These are phyloP conservation scores for Cinclus cinclus DNA, from an alignment of 2,113 vertebrate species.

Conservation along the genomic window DNA sequence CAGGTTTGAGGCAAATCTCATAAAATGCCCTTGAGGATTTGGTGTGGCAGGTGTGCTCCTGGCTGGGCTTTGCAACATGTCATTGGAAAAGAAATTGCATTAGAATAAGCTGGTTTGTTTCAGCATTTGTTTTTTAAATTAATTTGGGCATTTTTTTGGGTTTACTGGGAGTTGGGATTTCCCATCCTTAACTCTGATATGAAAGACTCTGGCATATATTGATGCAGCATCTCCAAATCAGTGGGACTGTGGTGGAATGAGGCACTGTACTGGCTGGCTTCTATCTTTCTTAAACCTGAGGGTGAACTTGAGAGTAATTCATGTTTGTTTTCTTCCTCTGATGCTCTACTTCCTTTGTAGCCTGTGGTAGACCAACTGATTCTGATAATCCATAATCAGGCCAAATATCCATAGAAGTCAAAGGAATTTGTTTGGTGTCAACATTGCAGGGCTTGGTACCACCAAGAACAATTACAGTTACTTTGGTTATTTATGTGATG, in stretches of 20 bases:
- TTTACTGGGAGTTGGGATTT: conserved; percentile 24
- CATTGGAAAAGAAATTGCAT: conserved; percentile 12
- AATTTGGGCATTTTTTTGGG: conserved; percentile 42
- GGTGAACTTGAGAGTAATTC: neutral
- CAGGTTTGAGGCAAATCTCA: neutral
- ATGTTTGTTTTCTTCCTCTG: neutral
- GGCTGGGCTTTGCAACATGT: neutral
- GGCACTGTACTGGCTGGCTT: neutral
- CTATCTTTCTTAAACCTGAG: neutral
- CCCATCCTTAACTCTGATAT: neutral
- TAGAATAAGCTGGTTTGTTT: conserved; percentile 23
- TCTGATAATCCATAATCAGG: neutral
- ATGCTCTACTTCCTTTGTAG: neutral
- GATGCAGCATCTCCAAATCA: neutral
- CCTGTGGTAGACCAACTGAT: neutral
- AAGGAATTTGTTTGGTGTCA: neutral
- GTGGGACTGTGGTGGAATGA: neutral
- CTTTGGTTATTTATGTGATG: neutral
- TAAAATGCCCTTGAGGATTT: neutral
- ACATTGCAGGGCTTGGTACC: neutral
- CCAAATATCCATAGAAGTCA: neutral
- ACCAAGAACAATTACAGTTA: neutral
- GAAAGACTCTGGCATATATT: neutral
- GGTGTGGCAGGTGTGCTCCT: neutral
- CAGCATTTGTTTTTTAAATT: neutral